Evolutionary conservation across 2,113 vertebrate species (phyloP), one percentile per base, ranked within the genome.

Genomic region (Pardalotus punctatus): DNA sequence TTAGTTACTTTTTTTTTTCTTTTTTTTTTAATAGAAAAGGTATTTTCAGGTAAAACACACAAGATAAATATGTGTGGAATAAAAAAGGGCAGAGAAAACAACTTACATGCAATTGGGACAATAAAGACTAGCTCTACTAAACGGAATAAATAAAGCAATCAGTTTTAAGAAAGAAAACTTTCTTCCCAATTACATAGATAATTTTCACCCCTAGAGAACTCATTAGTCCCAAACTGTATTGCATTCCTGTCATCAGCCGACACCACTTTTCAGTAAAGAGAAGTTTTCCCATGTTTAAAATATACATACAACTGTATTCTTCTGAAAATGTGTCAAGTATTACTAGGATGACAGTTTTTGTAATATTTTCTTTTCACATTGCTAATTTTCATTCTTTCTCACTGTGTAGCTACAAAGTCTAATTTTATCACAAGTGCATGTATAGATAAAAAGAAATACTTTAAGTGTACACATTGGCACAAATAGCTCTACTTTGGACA

Each of bases 71-170:
- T 89, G n/a, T 81, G 47, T 86, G 64, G 51, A 93, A 58, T 81
- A 88, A 77, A 93, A 96, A 87, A 86, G n/a, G 71, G 42, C 66
- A 92, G 38, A 94, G 80, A 38, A 88, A 95, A 87, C 38, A 87
- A 90, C 77, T 94, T 93, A 57, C 42, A 72, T 84, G 53, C 23
- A 90, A 81, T 96, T 94, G 91, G 62, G 61, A 86, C 76, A 90
- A 81, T 62, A 91, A 96, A 89, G 40, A 61, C 73, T 88, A 94
- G 69, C 60, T 73, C 40, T 96, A 57, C 56, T 88, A 90, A 84
- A 76, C 65, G 80, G 78, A 84, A 94, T 84, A 94, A 96, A 88
- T 80, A 69, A 90, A 95, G 60, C 65, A 73, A 81, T 60, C 74
- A 81, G n/a, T 47, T 90, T 79, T 74, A 96, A 70, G 43, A 62